Base-by-base conservation (phyloP, 2,888 invertebrate genomes). In the Diloba caeruleocephala region DNA sequence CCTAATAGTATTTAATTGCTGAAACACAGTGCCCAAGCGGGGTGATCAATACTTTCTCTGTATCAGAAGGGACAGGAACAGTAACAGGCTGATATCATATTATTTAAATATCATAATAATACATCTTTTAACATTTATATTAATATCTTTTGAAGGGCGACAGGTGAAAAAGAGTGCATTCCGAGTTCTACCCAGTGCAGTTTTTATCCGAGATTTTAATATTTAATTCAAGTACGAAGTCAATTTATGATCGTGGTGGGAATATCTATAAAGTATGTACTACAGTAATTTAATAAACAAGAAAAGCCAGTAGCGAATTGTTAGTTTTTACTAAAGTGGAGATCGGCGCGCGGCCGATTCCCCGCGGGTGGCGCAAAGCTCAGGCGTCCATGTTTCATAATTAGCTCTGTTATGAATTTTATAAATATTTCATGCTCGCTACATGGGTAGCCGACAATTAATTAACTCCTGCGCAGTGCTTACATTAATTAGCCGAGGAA, bases 351-450 rank as follows among this genome's bases (percentile, higher is more conserved):
- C 76, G 71, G 67, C 67, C 77, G 77, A 56, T 57, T 68, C 85
- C 74, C 89, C 76, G 89, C 91, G 91, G 91, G 91, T 89, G 90
- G 90, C 84, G 84, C 81, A 81, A 83, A 78, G 76, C 79, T 71
- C 75, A 74, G 76, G 78, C 83, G 83, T 75, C 82, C 83, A 85
- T 82, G 84, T 83, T 88, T 90, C 88, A 87, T 88, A 90, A 89
- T 89, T 90, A 90, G 88, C 82, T 77, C 79, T 86, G 92, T 91
- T 92, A 92, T 92, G 92, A 92, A 90, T 90, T 90, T 84, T 87
- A 92, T 92, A 89, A 91, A 92, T 92, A 88, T 90, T 91, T 91
- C 89, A 91, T 91, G 89, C 81, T 79, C 81, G 74, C 81, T 82
- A 75, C 84, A 80, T 81, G 84, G 80, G 83, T 81, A 84, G 85